These are phyloP conservation scores for Montipora capitata DNA, from an alignment of 92 coral and sea anemone species.

Conservation along the genomic window DNA sequence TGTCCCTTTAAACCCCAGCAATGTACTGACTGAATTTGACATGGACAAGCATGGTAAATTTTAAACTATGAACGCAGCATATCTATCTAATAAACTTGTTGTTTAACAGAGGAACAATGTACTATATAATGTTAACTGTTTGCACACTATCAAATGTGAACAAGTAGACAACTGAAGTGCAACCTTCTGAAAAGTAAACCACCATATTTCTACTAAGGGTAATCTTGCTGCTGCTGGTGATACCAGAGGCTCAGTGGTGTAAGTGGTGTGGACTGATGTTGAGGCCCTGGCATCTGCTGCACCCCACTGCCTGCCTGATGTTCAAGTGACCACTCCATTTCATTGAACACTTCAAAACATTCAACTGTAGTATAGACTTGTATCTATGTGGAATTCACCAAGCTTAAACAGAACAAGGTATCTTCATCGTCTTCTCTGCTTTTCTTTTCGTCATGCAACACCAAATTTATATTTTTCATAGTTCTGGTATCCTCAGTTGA, in stretches of 20 bases:
- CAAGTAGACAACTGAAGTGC: too few species aligned
- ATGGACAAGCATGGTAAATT: too few species aligned
- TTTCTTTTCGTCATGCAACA: constrained; percentile 14
- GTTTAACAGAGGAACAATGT: too few species aligned
- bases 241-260: not conserved
- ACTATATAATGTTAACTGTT: too few species aligned
- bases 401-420: constrained; percentile 35
- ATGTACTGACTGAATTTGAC: too few species aligned
- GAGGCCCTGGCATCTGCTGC: not conserved
- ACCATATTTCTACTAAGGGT: too few species aligned
- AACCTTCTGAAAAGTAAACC: too few species aligned
- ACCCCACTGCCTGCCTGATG: constrained; percentile 15
- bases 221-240: too few species aligned
- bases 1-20: too few species aligned
- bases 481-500: constrained; percentile 45
- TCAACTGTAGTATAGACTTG: constrained; percentile 27
- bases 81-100: too few species aligned
- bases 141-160: too few species aligned
- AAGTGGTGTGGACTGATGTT: not conserved
- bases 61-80: too few species aligned
- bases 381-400: constrained; percentile 10
- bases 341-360: constrained; percentile 20
- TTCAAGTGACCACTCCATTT: constrained; percentile 9
- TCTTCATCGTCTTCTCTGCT: constrained; percentile 29
- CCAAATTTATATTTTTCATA: constrained; percentile 28